A percentile compares a stretch with the other conserved stretches of the same genome.
Conservation (phyloP, 2,797 vertebrate species). For the Chrysolophus pictus region DNA sequence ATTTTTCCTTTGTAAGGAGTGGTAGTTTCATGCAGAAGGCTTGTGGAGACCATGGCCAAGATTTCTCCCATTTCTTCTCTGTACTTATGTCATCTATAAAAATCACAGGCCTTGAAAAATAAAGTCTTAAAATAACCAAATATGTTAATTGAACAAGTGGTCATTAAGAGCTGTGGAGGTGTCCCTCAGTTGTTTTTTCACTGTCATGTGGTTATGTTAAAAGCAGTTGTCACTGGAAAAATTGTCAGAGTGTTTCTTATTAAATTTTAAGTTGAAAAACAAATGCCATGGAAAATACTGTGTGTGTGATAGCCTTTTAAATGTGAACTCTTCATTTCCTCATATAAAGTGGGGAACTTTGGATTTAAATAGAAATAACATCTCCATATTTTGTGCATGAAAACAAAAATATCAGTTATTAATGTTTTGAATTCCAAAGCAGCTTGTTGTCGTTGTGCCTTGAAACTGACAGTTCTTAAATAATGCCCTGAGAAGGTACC, state of each 20-base stretch:
- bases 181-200: neutral
- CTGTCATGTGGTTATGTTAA: neutral
- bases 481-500: neutral
- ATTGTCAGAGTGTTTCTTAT: neutral
- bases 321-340: neutral
- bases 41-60: neutral
- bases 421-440: conserved; percentile 23
- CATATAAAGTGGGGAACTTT: neutral
- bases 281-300: neutral
- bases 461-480: neutral
- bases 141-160: neutral
- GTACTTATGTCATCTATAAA: neutral
- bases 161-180: neutral
- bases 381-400: neutral
- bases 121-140: neutral
- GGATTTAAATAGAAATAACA: neutral
- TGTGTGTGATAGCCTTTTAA: accelerated
- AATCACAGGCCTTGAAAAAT: neutral
- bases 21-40: neutral
- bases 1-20: neutral
- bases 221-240: neutral
- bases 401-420: neutral
- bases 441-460: neutral
- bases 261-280: neutral
- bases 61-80: neutral